Evolutionary conservation across 2,113 vertebrate genomes (phyloP), one percentile per base, ranked within the genome.

Genomic region (Atrichornis clamosus): DNA sequence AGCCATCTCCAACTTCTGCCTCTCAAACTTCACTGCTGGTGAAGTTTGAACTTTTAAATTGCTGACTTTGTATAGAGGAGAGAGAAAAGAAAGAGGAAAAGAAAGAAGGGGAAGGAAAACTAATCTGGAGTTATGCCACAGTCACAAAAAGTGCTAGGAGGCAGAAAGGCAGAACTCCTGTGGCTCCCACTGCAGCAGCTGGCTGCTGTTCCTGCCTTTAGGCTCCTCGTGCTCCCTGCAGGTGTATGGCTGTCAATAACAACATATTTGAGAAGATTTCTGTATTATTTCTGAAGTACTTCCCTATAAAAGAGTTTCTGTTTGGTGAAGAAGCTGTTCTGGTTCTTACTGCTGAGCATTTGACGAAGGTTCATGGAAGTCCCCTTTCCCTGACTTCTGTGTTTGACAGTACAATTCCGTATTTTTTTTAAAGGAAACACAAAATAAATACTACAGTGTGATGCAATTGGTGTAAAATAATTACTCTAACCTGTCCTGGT

Each of bases 61-160:
- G 82, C 92, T 96, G 95, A 76, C 59, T 74, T 74, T 15, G 55
- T 33, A 21, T 23, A 64, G 5, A 33, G 52, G 79, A 84, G 49
- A 90, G 58, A 68, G 56, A 84, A 73, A 93, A 85, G 22, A 90
- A 95, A 96, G 90, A 90, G 90, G 89, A 89, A 86, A 96, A 85
- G 46, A 77, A 83, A 83, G 63, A 90, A 90, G 62, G 7, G 79
- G 76, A 95, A 89, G 78, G 70, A 73, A 76, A 91, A 74, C 13
- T 39, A 52, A 80, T 44, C 42, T 74, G 55, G 63, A 91, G 35
- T 69, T 74, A 42, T n/a, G 87, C 33, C 88, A 58, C 15, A 2
- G 53, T n/a, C 93, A 65, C 87, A 44, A 18, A 21, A 93, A 85
- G 5, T 19, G 44, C 69, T 79, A 46, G 41, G 32, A 91, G 87